Evolutionary conservation across 2,888 invertebrate genomes (phyloP), one percentile per base, ranked within the genome.

Genomic region (Tenodera sinensis): DNA sequence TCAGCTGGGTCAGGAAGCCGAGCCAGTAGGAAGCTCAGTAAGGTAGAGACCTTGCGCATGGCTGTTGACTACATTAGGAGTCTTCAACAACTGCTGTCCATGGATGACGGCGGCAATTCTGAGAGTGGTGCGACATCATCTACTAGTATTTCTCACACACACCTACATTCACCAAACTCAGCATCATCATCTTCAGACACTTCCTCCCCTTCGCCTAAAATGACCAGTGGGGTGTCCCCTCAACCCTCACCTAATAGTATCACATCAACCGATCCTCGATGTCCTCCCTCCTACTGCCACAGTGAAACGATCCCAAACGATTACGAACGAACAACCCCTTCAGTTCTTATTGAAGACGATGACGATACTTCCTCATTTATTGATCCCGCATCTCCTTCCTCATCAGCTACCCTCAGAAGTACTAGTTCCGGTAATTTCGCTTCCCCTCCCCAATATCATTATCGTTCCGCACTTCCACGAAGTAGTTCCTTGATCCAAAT

Each of bases 31-130:
- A 98, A 98, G 92, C 93, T 97, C 8, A 97, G 97, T 92, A 98
- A 98, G 94, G 97, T 98, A 3, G 98, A 98, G 93, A 98, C 98
- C 0, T 93, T 98, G 83, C 95, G 97, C 86, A 97, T 98, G 96
- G 98, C 98, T 12, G 97, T 98, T 0, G 98, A 98, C 92, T 98
- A 98, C 92, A 98, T 98, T 91, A 94, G 97, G 91, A 97, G 97
- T 90, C 93, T 98, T 88, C 97, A 98, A 92, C 95, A 95, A 91
- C 93, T 98, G 83, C 93, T 98, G 12, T 96, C 96, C 47, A 95
- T 96, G 88, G 96, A 96, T 3, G 95, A 95, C 91, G 93, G 93
- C 2, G 92, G 27, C 28, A 34, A 71, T 20, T 20, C 20, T 1
- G 54, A 71, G 54, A 71, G 20, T 34, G 81, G 28, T 34, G 71